These are phyloP conservation scores for Drymonia ruficornis DNA, from an alignment of 2,888 invertebrate species.

Conservation along the genomic window DNA sequence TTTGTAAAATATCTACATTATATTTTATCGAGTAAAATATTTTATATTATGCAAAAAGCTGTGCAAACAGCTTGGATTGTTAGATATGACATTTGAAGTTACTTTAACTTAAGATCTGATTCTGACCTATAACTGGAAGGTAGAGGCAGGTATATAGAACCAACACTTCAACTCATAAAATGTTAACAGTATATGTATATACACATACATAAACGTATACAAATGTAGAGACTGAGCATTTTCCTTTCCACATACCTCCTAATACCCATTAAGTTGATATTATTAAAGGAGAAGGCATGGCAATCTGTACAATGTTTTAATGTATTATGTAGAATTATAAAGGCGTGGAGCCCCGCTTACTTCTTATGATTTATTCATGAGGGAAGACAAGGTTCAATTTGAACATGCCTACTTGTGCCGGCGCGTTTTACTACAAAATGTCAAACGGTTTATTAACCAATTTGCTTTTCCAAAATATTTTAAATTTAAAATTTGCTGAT, in stretches of 20 bases:
- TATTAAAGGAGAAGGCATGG: constrained; percentile 80
- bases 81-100: too few species aligned
- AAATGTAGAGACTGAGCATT: too few species aligned
- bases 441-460: constrained; percentile 73
- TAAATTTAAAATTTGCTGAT: too few species aligned
- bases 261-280: constrained; percentile 78
- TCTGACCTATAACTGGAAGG: too few species aligned
- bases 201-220: too few species aligned
- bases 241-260: constrained; percentile 52
- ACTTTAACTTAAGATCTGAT: too few species aligned
- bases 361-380: constrained; percentile 85
- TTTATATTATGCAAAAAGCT: constrained; percentile 7
- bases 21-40: constrained; percentile 15
- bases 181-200: too few species aligned
- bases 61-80: too few species aligned
- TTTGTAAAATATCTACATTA: constrained; percentile 22
- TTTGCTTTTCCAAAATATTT: constrained; percentile 66
- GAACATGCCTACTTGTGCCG: constrained; percentile 72
- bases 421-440: constrained; percentile 66
- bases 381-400: constrained; percentile 75
- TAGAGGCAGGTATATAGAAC: too few species aligned
- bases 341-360: constrained; percentile 76
- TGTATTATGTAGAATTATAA: constrained; percentile 85
- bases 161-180: too few species aligned
- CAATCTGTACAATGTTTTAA: constrained; percentile 83